Evolutionary conservation across 2,888 invertebrate species (phyloP), one percentile per base, ranked within the genome.

Genomic region (Eupithecia centaureata): DNA sequence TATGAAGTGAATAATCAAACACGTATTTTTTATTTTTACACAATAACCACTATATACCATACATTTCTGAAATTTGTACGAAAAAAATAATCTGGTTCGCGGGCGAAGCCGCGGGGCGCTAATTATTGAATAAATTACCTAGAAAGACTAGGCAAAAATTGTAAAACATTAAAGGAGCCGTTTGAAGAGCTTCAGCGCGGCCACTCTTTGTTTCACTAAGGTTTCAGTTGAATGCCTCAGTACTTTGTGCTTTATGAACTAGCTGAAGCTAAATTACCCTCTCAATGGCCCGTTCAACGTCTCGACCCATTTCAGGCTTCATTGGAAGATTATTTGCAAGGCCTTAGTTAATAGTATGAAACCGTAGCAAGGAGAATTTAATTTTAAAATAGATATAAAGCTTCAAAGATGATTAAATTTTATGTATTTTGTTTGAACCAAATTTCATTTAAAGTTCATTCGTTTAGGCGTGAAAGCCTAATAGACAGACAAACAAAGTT

Each of bases 221-320:
- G 47, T 47, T n/a, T 28, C 54, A 18, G 2, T 28, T 27, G 27
- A 28, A 27, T 18, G 15, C 28, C n/a, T 56, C 10, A 56, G 30
- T 56, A 56, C 54, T 33, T 58, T 35, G 54, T 28, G 7, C 58
- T 58, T 58, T 58, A 58, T 58, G 58, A 58, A 58, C 58, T 35
- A 58, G 58, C 33, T 22, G 22, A 58, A 33, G 58, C 25, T 18
- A 58, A 58, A 58, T 58, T 58, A 58, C 58, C 2, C 58, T 15
- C 58, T 58, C 13, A 58, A 32, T 22, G 35, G 58, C 27, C 28
- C 28, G 27, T 28, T 28, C 15, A 27, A 52, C 25, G 18, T 47
- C 54, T 30, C 54, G 54, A 18, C 54, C 30, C 10, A 56, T 56
- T 56, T 56, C n/a, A 56, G 54, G 54, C 54, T 56, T n/a, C 54